Evolutionary conservation across 1,140 invertebrate species (phyloP).

Genomic region (Pseudomyrmex cubaensis): DNA sequence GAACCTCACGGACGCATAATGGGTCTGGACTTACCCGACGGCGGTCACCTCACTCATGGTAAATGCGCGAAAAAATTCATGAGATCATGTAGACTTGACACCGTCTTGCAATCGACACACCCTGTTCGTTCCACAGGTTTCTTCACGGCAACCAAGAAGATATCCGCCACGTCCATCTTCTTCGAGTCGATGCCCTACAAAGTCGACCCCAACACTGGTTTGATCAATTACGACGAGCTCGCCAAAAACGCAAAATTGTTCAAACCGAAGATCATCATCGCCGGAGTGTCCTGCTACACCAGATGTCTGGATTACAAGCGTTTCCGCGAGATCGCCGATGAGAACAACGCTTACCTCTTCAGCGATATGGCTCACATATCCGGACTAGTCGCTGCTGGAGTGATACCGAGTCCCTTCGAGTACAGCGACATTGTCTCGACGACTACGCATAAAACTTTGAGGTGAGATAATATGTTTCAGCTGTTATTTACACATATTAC

Average conservation of each 20-base stretch:
- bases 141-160: conserved; percentile 95
- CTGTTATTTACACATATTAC: background rate
- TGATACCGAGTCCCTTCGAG: conserved; percentile 96
- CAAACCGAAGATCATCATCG: conserved; percentile 97
- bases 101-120: background rate
- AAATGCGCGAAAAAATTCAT: conserved; percentile 15
- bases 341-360: conserved; percentile 94
- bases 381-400: conserved; percentile 94
- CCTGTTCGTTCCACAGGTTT: conserved; percentile 86
- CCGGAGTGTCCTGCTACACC: conserved; percentile 96
- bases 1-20: conserved; percentile 98
- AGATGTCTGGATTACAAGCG: conserved; percentile 94
- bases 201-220: conserved; percentile 93
- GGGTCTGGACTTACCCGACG: conserved; percentile 98
- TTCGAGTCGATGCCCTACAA: conserved; percentile 99
- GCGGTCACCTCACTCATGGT: conserved; percentile 98
- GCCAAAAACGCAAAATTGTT: conserved; percentile 94
- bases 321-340: conserved; percentile 95
- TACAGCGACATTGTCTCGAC: conserved; percentile 97
- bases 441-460: conserved; percentile 98
- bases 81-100: background rate
- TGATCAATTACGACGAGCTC: conserved; percentile 97
- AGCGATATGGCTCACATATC: conserved; percentile 98
- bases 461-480: conserved; percentile 59
- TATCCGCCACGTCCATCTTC: conserved; percentile 98